Evolutionary conservation across 2,797 vertebrate genomes (phyloP).

Genomic region (Enteromius radiatus): DNA sequence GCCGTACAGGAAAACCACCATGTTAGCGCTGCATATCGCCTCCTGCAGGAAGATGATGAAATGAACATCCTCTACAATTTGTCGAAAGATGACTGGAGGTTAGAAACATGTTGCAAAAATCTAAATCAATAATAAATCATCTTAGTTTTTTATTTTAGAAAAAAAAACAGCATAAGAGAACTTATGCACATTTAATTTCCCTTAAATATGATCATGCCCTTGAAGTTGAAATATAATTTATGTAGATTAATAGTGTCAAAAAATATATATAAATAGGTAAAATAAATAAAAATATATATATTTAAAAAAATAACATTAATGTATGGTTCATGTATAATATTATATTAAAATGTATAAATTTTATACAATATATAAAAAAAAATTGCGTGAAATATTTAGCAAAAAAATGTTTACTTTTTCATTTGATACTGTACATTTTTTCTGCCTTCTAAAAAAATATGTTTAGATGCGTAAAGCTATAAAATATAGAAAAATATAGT

Average conservation of each 20-base stretch:
- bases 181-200: background rate
- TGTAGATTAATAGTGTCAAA: background rate
- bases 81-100: slow-evolving; percentile 97
- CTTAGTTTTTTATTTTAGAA: background rate
- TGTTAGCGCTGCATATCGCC: slow-evolving; percentile 89
- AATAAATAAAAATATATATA: no score
- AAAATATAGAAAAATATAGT: no score
- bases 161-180: background rate
- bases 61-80: slow-evolving; percentile 94
- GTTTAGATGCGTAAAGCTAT: background rate
- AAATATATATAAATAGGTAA: no score
- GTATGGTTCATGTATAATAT: no score
- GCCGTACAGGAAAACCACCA: slow-evolving; percentile 95
- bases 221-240: background rate
- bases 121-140: no score
- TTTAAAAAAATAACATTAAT: no score
- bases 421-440: background rate
- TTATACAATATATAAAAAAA: no score
- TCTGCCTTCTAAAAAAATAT: background rate
- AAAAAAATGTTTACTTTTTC: background rate
- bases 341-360: no score
- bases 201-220: background rate
- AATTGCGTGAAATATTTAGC: background rate
- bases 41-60: slow-evolving; percentile 91
- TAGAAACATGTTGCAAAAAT: slow-evolving; percentile 57